phyloP scores from a whole-genome alignment of 2,888 invertebrate genomes.

The Luperina testacea region DNA sequence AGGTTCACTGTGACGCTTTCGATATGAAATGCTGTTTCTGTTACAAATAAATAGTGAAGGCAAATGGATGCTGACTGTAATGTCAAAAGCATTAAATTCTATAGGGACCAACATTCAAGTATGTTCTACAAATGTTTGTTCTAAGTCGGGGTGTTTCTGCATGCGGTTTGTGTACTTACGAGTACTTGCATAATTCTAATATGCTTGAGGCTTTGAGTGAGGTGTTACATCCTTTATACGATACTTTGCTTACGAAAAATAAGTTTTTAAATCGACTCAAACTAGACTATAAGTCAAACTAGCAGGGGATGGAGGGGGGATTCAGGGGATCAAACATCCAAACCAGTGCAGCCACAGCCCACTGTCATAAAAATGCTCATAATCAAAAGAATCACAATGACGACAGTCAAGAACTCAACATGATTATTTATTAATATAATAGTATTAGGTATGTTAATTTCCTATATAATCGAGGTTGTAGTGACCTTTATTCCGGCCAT shows the following conservation, averaged over 20 bases:
- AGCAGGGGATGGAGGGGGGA: too few relatives aligned
- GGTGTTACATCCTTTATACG: background rate
- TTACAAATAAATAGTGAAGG: constrained; percentile 2
- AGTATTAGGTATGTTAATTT: constrained; percentile 1
- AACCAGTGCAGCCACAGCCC: constrained; percentile 1
- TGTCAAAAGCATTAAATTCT: constrained; percentile 30
- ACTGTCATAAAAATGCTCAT: background rate
- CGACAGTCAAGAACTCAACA: background rate
- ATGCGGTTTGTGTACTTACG: constrained; percentile 28
- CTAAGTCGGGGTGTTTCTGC: constrained; percentile 15
- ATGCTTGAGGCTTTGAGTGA: constrained; percentile 5
- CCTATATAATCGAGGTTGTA: constrained; percentile 1
- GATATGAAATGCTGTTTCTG: constrained; percentile 1
- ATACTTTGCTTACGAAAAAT: background rate
- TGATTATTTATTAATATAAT: background rate
- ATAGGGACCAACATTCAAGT: constrained; percentile 16
- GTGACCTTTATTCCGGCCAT: constrained; percentile 29
- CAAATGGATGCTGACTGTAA: background rate
- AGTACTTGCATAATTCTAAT: constrained; percentile 1
- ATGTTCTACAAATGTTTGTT: constrained; percentile 15
- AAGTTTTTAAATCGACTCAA: background rate
- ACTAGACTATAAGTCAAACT: background rate
- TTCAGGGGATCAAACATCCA: background rate
- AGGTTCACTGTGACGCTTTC: background rate
- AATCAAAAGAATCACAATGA: background rate